Conservation (phyloP, 2,888 invertebrate genomes). For the Apotomis capreana region DNA sequence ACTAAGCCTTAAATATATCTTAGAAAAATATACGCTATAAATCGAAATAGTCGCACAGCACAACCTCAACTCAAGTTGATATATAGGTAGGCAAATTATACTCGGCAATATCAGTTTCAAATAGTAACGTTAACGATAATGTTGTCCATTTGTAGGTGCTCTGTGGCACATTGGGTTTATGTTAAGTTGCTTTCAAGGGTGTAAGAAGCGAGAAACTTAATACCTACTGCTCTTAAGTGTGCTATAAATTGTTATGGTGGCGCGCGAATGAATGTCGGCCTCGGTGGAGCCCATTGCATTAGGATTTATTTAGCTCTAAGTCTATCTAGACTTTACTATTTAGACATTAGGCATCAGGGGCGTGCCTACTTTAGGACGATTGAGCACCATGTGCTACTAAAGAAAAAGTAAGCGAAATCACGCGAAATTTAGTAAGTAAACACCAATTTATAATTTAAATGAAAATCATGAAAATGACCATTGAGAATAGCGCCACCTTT, state of each 20-base stretch:
- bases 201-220: slow-evolving; percentile 54
- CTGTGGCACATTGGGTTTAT: slow-evolving; percentile 13
- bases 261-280: slow-evolving; percentile 35
- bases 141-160: slow-evolving; percentile 7
- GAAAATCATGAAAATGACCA: too few species aligned
- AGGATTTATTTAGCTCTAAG: slow-evolving; percentile 1
- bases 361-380: too few species aligned
- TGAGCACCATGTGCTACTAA: too few species aligned
- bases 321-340: background rate
- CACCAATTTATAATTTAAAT: too few species aligned
- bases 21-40: too few species aligned
- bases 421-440: too few species aligned
- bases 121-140: background rate
- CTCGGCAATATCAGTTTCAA: background rate
- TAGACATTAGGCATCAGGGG: too few species aligned
- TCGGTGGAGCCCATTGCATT: slow-evolving; percentile 26
- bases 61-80: too few species aligned
- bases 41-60: too few species aligned
- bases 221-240: slow-evolving; percentile 52
- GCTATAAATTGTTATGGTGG: slow-evolving; percentile 54
- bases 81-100: background rate
- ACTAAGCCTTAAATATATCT: too few species aligned
- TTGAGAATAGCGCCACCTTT: too few species aligned
- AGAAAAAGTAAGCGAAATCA: too few species aligned
- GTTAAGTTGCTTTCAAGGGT: slow-evolving; percentile 47